These are phyloP conservation scores for Rotaria macrura DNA, from an alignment of 2,888 invertebrate genomes.

Conservation along the genomic window DNA sequence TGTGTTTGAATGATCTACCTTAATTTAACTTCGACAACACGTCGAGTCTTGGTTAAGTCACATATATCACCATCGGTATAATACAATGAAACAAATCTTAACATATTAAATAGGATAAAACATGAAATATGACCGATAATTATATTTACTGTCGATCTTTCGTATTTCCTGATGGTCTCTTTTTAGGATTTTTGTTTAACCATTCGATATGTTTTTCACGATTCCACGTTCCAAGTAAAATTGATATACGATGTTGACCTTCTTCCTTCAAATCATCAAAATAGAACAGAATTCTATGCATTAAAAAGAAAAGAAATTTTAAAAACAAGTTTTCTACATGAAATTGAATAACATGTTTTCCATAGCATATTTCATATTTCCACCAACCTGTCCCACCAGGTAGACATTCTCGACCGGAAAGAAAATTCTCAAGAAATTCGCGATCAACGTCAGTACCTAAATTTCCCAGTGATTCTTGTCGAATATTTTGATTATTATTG, in stretches of 20 bases:
- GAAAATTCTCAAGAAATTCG: slow-evolving; percentile 25
- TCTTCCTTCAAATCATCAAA: slow-evolving; percentile 44
- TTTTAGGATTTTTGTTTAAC: slow-evolving; percentile 69
- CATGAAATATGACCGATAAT: not conserved
- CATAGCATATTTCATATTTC: slow-evolving; percentile 93
- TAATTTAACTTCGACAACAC: slow-evolving; percentile 65
- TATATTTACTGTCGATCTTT: slow-evolving; percentile 39
- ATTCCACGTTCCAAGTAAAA: slow-evolving; percentile 70
- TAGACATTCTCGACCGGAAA: slow-evolving; percentile 27
- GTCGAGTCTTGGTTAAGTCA: slow-evolving; percentile 56
- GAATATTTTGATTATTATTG: not conserved
- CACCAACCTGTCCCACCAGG: slow-evolving; percentile 66
- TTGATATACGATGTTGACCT: slow-evolving; percentile 60
- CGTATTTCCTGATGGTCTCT: slow-evolving; percentile 57
- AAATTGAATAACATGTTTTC: slow-evolving; percentile 73
- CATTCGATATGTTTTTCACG: slow-evolving; percentile 70
- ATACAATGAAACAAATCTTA: slow-evolving; percentile 65
- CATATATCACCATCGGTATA: slow-evolving; percentile 76
- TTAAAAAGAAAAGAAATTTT: no score
- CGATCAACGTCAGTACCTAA: not conserved
- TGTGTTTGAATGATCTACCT: slow-evolving; percentile 39
- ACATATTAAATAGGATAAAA: not conserved
- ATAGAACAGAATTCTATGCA: not conserved
- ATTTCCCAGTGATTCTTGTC: not conserved
- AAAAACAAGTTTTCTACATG: slow-evolving; percentile 53